Conservation (phyloP, 1,140 invertebrate species). For the Zaprionus africanus region DNA sequence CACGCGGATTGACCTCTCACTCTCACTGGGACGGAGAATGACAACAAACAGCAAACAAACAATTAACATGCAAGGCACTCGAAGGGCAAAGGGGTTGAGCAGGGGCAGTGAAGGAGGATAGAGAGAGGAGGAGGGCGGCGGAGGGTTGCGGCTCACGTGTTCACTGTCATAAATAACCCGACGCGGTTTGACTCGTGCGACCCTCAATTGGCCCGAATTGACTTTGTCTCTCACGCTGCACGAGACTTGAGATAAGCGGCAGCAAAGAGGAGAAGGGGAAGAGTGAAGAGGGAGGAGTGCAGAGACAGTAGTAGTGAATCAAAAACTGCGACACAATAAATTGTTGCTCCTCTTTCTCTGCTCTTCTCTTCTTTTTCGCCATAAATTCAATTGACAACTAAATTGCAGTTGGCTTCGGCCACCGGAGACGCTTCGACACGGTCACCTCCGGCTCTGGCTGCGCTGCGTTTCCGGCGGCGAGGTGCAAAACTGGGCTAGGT, state of each 20-base stretch:
- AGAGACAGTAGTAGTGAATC: neutral
- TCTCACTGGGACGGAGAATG: conserved; percentile 37
- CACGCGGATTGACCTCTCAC: conserved; percentile 41
- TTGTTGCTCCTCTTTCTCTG: conserved; percentile 36
- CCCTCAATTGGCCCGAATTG: conserved; percentile 57
- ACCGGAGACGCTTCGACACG: conserved; percentile 84
- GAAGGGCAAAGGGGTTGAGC: conserved; percentile 17
- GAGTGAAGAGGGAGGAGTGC: neutral
- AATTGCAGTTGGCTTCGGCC: conserved; percentile 75
- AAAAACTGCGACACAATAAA: conserved; percentile 59
- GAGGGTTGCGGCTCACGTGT: conserved; percentile 69
- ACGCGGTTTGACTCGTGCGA: conserved; percentile 67
- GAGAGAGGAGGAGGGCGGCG: neutral
- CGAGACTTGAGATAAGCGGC: conserved; percentile 53
- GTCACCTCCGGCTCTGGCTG: conserved; percentile 83
- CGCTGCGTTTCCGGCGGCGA: conserved; percentile 71
- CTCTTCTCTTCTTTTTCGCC: conserved; percentile 26
- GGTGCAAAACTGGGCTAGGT: conserved; percentile 26
- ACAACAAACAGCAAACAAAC: conserved; percentile 84
- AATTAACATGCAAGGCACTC: conserved; percentile 69
- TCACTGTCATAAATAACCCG: conserved; percentile 74
- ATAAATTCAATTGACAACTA: conserved; percentile 84
- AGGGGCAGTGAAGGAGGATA: neutral
- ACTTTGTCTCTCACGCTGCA: conserved; percentile 56
- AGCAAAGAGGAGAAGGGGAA: neutral